These are phyloP conservation scores for Salarias fasciatus DNA, from an alignment of 2,797 vertebrate genomes.

Conservation along the genomic window DNA sequence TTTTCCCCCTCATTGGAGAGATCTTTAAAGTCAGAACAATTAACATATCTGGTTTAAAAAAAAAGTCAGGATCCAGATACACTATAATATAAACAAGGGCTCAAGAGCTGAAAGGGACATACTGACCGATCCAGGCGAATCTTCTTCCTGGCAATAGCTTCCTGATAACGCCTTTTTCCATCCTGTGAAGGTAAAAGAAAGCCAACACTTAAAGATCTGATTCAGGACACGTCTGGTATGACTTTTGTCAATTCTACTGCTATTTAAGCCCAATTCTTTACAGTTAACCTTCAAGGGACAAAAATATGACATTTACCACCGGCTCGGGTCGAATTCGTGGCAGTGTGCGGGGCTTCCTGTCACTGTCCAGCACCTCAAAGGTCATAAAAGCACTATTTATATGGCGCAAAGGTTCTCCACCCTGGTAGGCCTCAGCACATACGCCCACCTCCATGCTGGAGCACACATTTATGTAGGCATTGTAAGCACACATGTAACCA, in stretches of 20 bases:
- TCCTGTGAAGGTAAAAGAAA: slow-evolving; percentile 83
- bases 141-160: slow-evolving; percentile 94
- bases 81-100: no score
- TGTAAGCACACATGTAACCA: not conserved
- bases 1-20: no score
- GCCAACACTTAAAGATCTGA: not conserved
- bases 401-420: slow-evolving; percentile 86
- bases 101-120: no score
- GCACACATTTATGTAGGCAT: slow-evolving; percentile 1
- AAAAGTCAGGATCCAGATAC: no score
- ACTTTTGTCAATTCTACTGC: not conserved
- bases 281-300: not conserved
- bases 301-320: slow-evolving; percentile 76
- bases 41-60: no score
- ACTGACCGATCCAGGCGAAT: slow-evolving; percentile 92
- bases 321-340: slow-evolving; percentile 90
- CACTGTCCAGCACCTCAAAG: slow-evolving; percentile 89
- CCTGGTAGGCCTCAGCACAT: slow-evolving; percentile 93
- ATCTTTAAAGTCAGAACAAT: no score
- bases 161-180: slow-evolving; percentile 91
- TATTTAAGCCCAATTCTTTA: not conserved
- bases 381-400: slow-evolving; percentile 99
- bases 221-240: not conserved
- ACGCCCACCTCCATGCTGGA: slow-evolving; percentile 97
- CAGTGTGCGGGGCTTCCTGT: slow-evolving; percentile 83